These are phyloP conservation scores for Tauraco erythrolophus DNA, from an alignment of 2,113 vertebrate genomes.

Conservation along the genomic window DNA sequence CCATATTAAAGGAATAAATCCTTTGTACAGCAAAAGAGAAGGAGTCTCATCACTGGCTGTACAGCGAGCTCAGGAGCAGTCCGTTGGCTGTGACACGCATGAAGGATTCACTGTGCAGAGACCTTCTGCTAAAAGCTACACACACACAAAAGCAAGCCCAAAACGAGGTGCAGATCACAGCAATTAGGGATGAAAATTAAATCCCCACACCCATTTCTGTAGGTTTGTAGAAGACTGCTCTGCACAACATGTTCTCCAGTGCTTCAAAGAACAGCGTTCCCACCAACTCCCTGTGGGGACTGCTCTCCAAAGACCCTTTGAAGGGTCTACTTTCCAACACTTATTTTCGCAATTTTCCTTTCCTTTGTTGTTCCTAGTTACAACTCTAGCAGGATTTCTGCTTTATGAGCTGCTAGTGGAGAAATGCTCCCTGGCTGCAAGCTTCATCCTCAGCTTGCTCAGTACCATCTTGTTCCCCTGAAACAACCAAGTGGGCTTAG, in stretches of 20 bases:
- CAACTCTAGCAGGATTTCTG: no score
- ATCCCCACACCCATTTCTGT: background rate
- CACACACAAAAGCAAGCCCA: background rate
- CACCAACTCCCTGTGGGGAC: background rate
- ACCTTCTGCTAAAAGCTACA: background rate
- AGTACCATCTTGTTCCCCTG: background rate
- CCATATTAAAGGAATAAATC: constrained; percentile 43
- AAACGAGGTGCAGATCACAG: background rate
- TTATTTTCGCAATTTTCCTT: background rate
- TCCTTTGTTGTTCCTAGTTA: no score
- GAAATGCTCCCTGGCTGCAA: background rate
- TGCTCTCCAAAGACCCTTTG: background rate
- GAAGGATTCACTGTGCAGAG: background rate
- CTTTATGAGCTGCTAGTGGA: background rate
- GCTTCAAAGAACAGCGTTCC: background rate
- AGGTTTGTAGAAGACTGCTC: background rate
- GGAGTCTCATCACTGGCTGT: background rate
- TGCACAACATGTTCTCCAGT: background rate
- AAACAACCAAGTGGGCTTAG: background rate
- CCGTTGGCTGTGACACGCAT: background rate
- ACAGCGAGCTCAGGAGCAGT: background rate
- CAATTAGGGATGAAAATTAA: background rate
- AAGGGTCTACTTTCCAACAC: background rate
- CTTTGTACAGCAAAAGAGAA: background rate
- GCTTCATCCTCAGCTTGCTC: background rate